Evolutionary conservation across 2,113 vertebrate genomes (phyloP), one percentile per base, ranked within the genome.

Genomic region (Esox niger): DNA sequence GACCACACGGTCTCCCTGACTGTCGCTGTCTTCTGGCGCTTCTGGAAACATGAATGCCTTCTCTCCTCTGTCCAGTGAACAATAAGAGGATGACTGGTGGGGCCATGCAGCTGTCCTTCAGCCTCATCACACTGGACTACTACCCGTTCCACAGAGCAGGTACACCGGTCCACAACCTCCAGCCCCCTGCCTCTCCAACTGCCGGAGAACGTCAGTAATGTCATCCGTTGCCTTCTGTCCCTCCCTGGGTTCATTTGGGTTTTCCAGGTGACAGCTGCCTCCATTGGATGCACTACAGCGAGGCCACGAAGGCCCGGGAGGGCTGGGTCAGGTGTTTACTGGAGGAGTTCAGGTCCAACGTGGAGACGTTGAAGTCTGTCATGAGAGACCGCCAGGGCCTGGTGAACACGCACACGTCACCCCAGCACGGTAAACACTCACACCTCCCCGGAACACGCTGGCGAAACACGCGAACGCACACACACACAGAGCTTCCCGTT

Each of bases 111-210:
- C 88, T 99, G 46, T 98, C 97, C 67, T 98, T 99, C 86, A 95
- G 93, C 76, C 90, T 92, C 64, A 92, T 99, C 78, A 97, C 94
- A 21, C 84, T 99, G 79, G 97, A 99, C 79, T 99, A 99, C 80
- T 99, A 99, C 21, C 97, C 97, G 6, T 97, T 95, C 79, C 97
- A 99, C 87, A 94, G 93, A 93, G 95, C 96, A 93, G 97, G 97
- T 97, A 84, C 6, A 25, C 20, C 9, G 2, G 25, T 8, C 17
- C 13, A 64, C 5, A 26, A 35, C 54, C 25, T 27, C 21, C 55
- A 4, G 47, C 10, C 6, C 10, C 6, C 32, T 33, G 10, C 32
- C 2, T 2, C 33, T 35, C 2, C 33, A 35, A 35, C 33, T n/a
- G n/a, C n/a, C n/a, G n/a, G n/a, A 15, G 35, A 13, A 13, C 35